Percentiles rank a stretch among this genome's conserved stretches.
These are phyloP conservation scores for Furcifer pardalis DNA, from an alignment of 2,797 vertebrate species.

Conservation along the genomic window DNA sequence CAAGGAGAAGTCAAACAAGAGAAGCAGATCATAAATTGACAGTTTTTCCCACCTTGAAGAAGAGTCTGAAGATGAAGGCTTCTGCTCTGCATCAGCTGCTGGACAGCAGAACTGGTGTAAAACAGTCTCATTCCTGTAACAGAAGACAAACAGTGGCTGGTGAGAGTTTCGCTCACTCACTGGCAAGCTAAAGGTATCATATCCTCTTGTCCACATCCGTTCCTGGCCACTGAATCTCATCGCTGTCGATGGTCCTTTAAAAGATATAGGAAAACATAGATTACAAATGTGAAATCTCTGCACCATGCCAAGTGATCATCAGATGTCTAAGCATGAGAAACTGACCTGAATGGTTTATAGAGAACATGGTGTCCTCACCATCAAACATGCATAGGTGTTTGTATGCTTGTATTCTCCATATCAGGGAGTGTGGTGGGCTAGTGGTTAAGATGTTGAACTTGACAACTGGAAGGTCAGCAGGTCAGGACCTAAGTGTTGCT, in stretches of 20 bases:
- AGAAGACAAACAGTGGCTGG: constrained; percentile 54
- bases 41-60: constrained; percentile 75
- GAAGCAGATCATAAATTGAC: not conserved
- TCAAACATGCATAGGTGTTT: not conserved
- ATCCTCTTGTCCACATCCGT: not conserved
- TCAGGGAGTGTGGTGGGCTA: too few relatives aligned
- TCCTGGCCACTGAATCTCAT: constrained; percentile 26
- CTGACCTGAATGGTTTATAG: not conserved
- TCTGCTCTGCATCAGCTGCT: constrained; percentile 90
- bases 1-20: not conserved
- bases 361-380: not conserved
- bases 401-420: not conserved
- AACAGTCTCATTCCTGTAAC: constrained; percentile 92
- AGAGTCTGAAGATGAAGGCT: constrained; percentile 81
- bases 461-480: too few relatives aligned
- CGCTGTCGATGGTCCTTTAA: constrained; percentile 9
- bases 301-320: not conserved
- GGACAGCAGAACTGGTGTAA: constrained; percentile 99
- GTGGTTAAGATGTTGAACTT: too few relatives aligned
- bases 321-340: not conserved
- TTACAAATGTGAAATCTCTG: not conserved
- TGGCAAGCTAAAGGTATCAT: constrained; percentile 25
- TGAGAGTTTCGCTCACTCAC: constrained; percentile 44
- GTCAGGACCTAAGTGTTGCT: too few relatives aligned
- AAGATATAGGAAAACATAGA: constrained; percentile 11